Base-by-base conservation (phyloP, 2,113 vertebrate species). In the Arenaria interpres region DNA sequence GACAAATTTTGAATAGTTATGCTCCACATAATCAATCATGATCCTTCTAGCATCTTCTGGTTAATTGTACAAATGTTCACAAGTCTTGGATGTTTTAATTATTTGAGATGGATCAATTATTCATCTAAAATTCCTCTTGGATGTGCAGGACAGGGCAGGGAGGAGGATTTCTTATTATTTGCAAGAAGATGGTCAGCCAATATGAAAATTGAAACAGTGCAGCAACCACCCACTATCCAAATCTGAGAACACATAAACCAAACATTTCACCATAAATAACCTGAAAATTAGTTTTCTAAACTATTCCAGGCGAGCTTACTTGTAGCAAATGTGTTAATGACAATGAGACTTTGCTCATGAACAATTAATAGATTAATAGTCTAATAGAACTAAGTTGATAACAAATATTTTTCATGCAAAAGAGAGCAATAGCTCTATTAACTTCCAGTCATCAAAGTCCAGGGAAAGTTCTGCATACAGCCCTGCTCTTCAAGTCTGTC, bases 121-220 rank as follows among this genome's bases (percentile, higher is more conserved):
- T 13, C 25, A 28, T 28, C 35, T 79, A 69, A 66, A 90, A 85
- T 83, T 91, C 27, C 23, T 86, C 48, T 22, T 76, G 37, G 62
- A 74, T 8, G 3, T 41, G 22, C 1, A 2, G 8, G 13, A 23
- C 3, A 6, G 4, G 14, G 18, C 13, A 10, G 30, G 19, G 24
- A 45, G 21, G 45, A 45, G 23, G 37, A 68, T 83, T 73, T 96
- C 14, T 54, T 88, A 39, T 75, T 67, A 60, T 77, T 92, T 84
- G 18, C 18, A 54, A 20, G n/a, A 59, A 62, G 37, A 12, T 56
- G 81, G 43, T 53, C 27, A 85, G 75, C 32, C 54, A 81, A 39
- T 41, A 67, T 51, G 45, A 72, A 71, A 75, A 53, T 50, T 62
- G 18, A 91, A 89, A 39, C 35, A 64, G 39, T 35, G 18, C 68